Percentiles rank a stretch among this genome's conserved stretches.
Conservation (phyloP, 2,888 invertebrate genomes). For the Synanthedon tipuliformis region DNA sequence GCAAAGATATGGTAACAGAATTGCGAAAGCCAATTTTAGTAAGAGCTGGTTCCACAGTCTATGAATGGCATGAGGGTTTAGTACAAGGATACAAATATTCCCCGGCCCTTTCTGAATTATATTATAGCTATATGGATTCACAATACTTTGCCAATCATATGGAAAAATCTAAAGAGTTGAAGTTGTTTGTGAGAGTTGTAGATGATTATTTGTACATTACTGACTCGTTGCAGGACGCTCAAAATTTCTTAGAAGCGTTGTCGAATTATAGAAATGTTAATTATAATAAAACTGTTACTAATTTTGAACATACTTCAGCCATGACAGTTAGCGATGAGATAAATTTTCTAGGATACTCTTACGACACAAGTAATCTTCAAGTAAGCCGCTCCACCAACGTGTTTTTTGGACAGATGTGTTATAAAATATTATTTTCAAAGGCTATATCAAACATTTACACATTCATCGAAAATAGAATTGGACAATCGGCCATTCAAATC, state of each 20-base stretch:
- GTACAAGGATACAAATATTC: slow-evolving; percentile 64
- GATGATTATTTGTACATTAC: slow-evolving; percentile 64
- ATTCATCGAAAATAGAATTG: slow-evolving; percentile 53
- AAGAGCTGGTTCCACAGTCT: slow-evolving; percentile 56
- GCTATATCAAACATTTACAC: slow-evolving; percentile 34
- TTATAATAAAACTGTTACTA: slow-evolving; percentile 48
- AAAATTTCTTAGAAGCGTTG: slow-evolving; percentile 39
- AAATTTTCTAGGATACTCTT: slow-evolving; percentile 49
- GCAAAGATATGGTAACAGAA: slow-evolving; percentile 43
- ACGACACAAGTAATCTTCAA: slow-evolving; percentile 42
- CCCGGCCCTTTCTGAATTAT: slow-evolving; percentile 59
- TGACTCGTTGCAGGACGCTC: slow-evolving; percentile 42
- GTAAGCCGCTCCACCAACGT: slow-evolving; percentile 48
- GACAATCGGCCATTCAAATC: slow-evolving; percentile 55
- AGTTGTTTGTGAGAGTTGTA: slow-evolving; percentile 50
- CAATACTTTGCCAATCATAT: slow-evolving; percentile 35
- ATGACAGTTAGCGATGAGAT: slow-evolving; percentile 31
- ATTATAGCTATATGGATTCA: slow-evolving; percentile 49
- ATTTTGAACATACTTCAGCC: slow-evolving; percentile 36
- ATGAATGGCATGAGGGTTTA: slow-evolving; percentile 54
- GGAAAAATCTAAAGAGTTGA: slow-evolving; percentile 19
- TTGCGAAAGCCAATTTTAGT: slow-evolving; percentile 46
- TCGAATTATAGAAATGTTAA: slow-evolving; percentile 54
- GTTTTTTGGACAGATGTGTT: slow-evolving; percentile 55
- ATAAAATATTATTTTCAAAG: slow-evolving; percentile 51